Base-by-base conservation (phyloP, 2,888 invertebrate genomes). In the Laothoe populi region DNA sequence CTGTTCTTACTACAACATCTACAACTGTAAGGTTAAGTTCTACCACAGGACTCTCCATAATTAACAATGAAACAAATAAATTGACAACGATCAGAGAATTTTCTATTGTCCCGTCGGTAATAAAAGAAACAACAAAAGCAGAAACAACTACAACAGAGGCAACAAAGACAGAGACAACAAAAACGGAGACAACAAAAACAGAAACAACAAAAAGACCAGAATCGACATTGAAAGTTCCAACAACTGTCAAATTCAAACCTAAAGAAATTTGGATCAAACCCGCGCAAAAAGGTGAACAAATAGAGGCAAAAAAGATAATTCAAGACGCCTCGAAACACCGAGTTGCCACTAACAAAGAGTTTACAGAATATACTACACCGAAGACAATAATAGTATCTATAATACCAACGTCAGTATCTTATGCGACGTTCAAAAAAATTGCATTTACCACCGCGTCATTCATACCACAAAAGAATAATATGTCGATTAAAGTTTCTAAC, bases 181-280 rank as follows among this genome's bases (percentile, higher is more conserved):
- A n/a, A n/a, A n/a, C n/a, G n/a, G 78, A 72, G 68, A 72, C 66
- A 23, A 74, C 66, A 23, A 74, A 71, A 64, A 61, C 64, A 31
- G 85, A 84, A 66, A 74, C 76, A 8, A 80, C 83, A 10, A 85
- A 70, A 65, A 87, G 82, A 67, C 70, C 77, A 44, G 87, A 89
- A 65, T 76, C 81, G 31, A 84, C 84, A 16, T 66, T 75, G 8
- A 87, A 77, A 80, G 69, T 70, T 49, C 75, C 82, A 16, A 84
- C 86, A n/a, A 90, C 90, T 23, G 64, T 76, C 0, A 92, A 92
- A 74, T 84, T 86, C 26, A 89, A 90, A 67, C 87, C 88, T n/a
- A 92, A 92, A 74, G 92, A 92, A 73, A 92, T 92, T 75, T 92
- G 92, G 92, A 92, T 92, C 72, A 81, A 79, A 70, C 92, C 92